phyloP scores from a whole-genome alignment of 2,113 vertebrate genomes.

The Gallinago jamesoni region DNA sequence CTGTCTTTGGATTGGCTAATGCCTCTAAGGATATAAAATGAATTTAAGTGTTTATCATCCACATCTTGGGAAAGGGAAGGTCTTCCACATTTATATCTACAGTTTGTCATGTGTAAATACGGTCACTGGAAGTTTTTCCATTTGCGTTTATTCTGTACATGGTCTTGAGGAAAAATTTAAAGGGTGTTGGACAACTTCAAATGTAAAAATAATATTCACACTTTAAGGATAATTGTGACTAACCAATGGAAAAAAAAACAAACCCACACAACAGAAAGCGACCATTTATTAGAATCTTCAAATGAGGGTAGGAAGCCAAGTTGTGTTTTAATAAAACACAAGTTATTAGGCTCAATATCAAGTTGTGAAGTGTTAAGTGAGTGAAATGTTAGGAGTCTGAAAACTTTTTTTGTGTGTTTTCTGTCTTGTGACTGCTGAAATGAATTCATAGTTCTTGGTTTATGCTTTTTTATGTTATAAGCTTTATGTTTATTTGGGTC shows the following conservation, averaged over 20 bases:
- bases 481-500: not conserved
- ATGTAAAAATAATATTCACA: not conserved
- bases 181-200: not conserved
- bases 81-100: not conserved
- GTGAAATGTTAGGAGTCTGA: not conserved
- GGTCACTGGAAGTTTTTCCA: not conserved
- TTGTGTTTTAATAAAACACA: not conserved
- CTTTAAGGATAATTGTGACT: not conserved
- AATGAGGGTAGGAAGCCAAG: not conserved
- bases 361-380: not conserved
- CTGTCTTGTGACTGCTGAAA: not conserved
- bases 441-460: not conserved
- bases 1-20: not conserved
- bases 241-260: not conserved
- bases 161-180: not conserved
- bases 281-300: not conserved
- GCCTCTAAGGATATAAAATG: not conserved
- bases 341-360: not conserved
- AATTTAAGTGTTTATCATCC: not conserved
- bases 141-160: not conserved
- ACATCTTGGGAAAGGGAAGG: not conserved
- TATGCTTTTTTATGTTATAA: not conserved
- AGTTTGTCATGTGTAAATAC: not conserved
- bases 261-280: not conserved
- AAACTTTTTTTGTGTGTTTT: not conserved